Evolutionary conservation across 2,888 invertebrate genomes (phyloP).

Genomic region (Adela reaumurella): DNA sequence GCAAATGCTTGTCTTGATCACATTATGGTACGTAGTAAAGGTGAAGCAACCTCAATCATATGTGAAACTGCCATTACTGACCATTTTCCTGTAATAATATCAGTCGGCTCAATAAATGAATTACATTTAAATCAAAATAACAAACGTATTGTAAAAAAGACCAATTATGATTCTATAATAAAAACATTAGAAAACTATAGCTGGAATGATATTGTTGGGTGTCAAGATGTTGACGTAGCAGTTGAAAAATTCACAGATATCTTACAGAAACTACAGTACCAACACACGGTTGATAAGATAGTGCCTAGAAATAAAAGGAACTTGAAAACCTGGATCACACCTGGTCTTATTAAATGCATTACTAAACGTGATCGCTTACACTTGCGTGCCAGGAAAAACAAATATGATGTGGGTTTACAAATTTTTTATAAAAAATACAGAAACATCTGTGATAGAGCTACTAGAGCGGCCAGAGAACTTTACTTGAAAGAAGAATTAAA

Average conservation of each 20-base stretch:
- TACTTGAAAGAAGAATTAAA: not conserved
- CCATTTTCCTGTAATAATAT: not conserved
- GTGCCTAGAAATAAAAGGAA: not conserved
- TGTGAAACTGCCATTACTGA: not conserved
- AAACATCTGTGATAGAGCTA: constrained; percentile 1
- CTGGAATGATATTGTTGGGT: not conserved
- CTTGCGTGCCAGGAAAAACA: not conserved
- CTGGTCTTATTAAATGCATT: not conserved
- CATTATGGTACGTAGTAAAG: not conserved
- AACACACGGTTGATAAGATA: not conserved
- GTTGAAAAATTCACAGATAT: not conserved
- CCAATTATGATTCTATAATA: not conserved
- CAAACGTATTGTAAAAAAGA: not conserved
- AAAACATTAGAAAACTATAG: not conserved
- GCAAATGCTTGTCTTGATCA: not conserved
- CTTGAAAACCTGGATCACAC: constrained; percentile 1
- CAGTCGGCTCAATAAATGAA: not conserved
- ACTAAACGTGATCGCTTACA: constrained; percentile 1
- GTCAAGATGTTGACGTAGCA: not conserved
- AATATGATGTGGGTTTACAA: not conserved
- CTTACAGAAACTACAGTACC: not conserved
- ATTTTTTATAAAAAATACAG: constrained; percentile 2
- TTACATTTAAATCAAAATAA: not conserved
- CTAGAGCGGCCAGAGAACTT: not conserved
- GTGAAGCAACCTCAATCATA: not conserved